These are phyloP conservation scores for Neocrepidodera transversa DNA, from an alignment of 2,888 invertebrate genomes.

Conservation along the genomic window DNA sequence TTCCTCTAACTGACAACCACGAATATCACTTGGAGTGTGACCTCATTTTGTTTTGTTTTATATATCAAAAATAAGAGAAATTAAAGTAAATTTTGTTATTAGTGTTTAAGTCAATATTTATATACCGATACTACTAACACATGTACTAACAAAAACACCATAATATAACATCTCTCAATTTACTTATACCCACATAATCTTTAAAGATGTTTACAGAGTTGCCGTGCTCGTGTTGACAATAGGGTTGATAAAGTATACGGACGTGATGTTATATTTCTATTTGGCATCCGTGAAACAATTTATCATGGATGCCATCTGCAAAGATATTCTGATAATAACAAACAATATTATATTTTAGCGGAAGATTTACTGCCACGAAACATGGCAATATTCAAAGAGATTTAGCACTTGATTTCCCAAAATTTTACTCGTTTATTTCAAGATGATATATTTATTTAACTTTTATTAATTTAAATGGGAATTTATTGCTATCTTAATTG, in stretches of 20 bases:
- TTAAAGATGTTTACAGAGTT: constrained; percentile 25
- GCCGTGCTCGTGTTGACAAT: constrained; percentile 21
- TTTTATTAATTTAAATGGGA: too few species aligned
- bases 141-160: constrained; percentile 4
- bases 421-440: not conserved
- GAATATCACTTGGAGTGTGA: too few species aligned
- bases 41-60: too few species aligned
- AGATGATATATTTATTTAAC: too few species aligned
- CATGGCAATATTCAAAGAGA: constrained; percentile 18
- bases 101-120: too few species aligned
- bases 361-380: constrained; percentile 16
- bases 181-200: constrained; percentile 23
- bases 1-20: too few species aligned
- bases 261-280: constrained; percentile 23
- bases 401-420: not conserved
- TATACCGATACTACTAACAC: too few species aligned
- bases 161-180: constrained; percentile 8
- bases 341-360: constrained; percentile 24
- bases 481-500: too few species aligned
- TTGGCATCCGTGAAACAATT: constrained; percentile 21
- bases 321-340: constrained; percentile 25
- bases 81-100: too few species aligned
- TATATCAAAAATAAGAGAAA: too few species aligned
- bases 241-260: constrained; percentile 22
- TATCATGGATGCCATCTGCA: constrained; percentile 25